Percentiles rank a stretch among this genome's conserved stretches.
Conservation (phyloP, 2,113 vertebrate genomes). For the Cavia aperea region DNA sequence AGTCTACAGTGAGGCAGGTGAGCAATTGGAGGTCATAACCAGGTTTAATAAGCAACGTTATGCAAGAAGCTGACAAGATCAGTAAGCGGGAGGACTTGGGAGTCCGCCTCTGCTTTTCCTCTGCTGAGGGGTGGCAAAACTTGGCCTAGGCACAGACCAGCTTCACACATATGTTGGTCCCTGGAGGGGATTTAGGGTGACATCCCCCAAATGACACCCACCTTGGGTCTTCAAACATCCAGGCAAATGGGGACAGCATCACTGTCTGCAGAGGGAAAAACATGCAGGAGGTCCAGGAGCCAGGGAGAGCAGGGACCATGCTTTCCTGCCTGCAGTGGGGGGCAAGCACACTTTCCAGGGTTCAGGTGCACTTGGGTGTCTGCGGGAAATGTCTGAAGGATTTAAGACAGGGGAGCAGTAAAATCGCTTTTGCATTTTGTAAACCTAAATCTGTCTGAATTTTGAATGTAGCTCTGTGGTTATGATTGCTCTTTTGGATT, state of each 20-base stretch:
- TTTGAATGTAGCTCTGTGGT: not conserved
- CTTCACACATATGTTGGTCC: not conserved
- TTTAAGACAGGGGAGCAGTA: not conserved
- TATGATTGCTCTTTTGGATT: not conserved
- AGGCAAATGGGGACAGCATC: not conserved
- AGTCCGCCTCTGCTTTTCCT: slow-evolving; percentile 2
- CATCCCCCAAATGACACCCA: not conserved
- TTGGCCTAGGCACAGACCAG: not conserved
- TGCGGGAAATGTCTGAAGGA: not conserved
- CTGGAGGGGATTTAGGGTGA: not conserved
- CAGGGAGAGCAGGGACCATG: not conserved
- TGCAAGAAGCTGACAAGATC: slow-evolving; percentile 11
- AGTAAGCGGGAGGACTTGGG: not conserved
- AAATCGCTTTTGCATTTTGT: not conserved
- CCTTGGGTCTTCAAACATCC: not conserved
- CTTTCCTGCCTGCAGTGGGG: not conserved
- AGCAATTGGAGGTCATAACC: slow-evolving; percentile 8
- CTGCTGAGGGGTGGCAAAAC: not conserved
- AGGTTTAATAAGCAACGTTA: slow-evolving; percentile 1
- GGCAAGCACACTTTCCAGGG: not conserved
- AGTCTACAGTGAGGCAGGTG: slow-evolving; percentile 52
- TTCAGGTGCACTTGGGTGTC: not conserved
- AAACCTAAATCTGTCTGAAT: not conserved
- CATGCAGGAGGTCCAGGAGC: not conserved
- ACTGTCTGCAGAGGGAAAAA: not conserved